phyloP scores from a whole-genome alignment of 2,888 invertebrate species.

The Orthosia incerta region DNA sequence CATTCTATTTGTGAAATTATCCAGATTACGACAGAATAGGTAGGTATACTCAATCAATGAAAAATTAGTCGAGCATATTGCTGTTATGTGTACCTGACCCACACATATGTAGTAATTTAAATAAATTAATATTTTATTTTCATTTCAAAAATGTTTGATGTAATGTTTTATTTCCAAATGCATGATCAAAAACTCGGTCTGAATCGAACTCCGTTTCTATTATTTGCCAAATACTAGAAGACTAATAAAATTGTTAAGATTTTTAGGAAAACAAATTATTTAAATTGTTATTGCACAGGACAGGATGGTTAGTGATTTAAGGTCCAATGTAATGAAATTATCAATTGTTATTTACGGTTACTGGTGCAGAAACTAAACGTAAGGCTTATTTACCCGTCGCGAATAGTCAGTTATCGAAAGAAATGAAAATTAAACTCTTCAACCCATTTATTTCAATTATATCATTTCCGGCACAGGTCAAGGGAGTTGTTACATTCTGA shows the following conservation, averaged over 20 bases:
- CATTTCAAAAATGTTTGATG: constrained; percentile 1
- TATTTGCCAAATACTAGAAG: constrained; percentile 56
- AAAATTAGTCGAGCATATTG: background rate
- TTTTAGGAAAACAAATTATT: constrained; percentile 32
- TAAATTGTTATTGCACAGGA: constrained; percentile 34
- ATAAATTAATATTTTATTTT: constrained; percentile 2
- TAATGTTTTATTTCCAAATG: constrained; percentile 8
- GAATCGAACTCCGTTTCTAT: constrained; percentile 35
- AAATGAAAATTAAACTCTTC: too few species aligned
- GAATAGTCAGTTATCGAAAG: too few species aligned
- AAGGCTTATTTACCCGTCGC: background rate
- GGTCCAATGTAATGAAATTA: constrained; percentile 29
- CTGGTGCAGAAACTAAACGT: constrained; percentile 20
- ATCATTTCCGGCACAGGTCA: too few species aligned
- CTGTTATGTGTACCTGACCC: background rate
- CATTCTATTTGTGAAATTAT: too few species aligned
- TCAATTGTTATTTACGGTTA: constrained; percentile 20
- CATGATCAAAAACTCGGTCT: background rate
- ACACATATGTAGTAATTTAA: background rate
- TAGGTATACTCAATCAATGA: too few species aligned
- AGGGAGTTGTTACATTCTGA: background rate
- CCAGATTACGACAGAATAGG: too few species aligned
- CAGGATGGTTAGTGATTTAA: constrained; percentile 6
- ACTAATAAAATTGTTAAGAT: constrained; percentile 36
- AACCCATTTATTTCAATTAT: too few species aligned